These are phyloP conservation scores for Pelochelys cantorii DNA, from an alignment of 2,797 vertebrate genomes.

Conservation along the genomic window DNA sequence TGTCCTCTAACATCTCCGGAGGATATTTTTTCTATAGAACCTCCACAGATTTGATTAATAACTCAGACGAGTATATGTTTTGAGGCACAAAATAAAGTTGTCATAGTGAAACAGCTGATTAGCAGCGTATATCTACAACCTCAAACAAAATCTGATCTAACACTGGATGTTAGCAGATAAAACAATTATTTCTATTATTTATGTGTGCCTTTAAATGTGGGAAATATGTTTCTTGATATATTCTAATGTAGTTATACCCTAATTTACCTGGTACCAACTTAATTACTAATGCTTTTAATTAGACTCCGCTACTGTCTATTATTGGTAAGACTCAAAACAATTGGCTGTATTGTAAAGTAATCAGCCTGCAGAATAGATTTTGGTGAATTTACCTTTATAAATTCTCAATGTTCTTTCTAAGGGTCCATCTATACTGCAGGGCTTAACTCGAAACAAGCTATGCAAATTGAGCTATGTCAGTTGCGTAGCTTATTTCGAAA, in stretches of 20 bases:
- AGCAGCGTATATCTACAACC: background rate
- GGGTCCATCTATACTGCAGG: too few relatives aligned
- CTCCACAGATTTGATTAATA: accelerated
- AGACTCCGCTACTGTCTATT: background rate
- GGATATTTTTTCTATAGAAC: too few relatives aligned
- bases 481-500: too few relatives aligned
- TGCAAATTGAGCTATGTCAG: too few relatives aligned
- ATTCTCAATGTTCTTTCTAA: background rate
- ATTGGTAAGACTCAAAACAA: background rate
- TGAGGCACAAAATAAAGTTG: background rate
- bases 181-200: background rate
- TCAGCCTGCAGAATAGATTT: background rate
- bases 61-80: background rate
- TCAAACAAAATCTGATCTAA: background rate
- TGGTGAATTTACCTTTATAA: background rate
- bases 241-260: background rate
- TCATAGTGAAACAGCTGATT: background rate
- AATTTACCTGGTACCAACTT: background rate
- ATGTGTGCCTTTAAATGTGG: background rate
- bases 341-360: background rate
- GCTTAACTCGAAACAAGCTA: too few relatives aligned
- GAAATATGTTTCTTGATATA: background rate
- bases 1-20: background rate
- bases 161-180: background rate
- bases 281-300: background rate